A percentile compares a stretch with the other conserved stretches of the same genome.
Conservation (phyloP, 2,113 vertebrate genomes). For the Hydrochoerus hydrochaeris region DNA sequence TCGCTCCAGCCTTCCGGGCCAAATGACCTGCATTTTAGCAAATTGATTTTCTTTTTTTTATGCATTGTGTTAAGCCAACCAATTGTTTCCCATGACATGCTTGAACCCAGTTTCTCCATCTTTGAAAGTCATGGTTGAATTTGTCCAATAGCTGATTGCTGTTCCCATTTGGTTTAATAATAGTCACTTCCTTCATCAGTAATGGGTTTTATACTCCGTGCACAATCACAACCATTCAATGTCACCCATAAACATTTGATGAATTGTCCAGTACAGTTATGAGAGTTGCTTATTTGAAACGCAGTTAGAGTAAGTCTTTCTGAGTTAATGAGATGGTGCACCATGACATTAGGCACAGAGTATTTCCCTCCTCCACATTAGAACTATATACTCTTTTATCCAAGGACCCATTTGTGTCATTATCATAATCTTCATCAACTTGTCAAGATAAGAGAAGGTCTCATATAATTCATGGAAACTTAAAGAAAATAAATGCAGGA, state of each 20-base stretch:
- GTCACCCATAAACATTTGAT: slow-evolving; percentile 70
- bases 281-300: slow-evolving; percentile 54
- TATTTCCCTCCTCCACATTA: slow-evolving; percentile 4
- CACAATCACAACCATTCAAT: slow-evolving; percentile 65
- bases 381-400: slow-evolving; percentile 39
- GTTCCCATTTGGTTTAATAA: slow-evolving; percentile 69
- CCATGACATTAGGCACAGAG: neutral
- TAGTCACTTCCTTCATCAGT: slow-evolving; percentile 55
- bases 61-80: slow-evolving; percentile 70
- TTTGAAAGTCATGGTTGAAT: slow-evolving; percentile 78
- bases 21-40: slow-evolving; percentile 71
- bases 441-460: slow-evolving; percentile 68
- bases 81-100: slow-evolving; percentile 68
- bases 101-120: slow-evolving; percentile 65
- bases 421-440: slow-evolving; percentile 67
- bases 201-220: slow-evolving; percentile 63
- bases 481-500: neutral
- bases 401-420: slow-evolving; percentile 64
- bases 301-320: slow-evolving; percentile 49
- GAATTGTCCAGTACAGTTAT: slow-evolving; percentile 55
- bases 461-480: slow-evolving; percentile 45
- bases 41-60: slow-evolving; percentile 65
- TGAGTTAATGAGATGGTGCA: slow-evolving; percentile 62
- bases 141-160: slow-evolving; percentile 72
- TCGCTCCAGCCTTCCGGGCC: slow-evolving; percentile 45